These are phyloP conservation scores for Porites australiensis DNA, from an alignment of 64 coral and sea anemone genomes.

Conservation along the genomic window DNA sequence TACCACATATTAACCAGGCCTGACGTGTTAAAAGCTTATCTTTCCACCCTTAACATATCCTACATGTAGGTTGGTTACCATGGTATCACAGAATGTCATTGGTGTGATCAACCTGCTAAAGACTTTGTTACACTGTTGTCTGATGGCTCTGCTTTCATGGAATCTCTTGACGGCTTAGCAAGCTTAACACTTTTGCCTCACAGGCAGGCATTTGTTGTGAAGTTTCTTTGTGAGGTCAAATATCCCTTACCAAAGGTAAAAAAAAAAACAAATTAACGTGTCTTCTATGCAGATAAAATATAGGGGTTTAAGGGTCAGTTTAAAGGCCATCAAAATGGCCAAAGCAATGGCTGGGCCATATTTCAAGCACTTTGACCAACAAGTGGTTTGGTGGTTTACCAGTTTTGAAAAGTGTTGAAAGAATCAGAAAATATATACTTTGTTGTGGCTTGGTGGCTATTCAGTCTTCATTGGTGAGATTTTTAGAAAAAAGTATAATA, in stretches of 20 bases:
- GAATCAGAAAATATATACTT: too few species aligned
- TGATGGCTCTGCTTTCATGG: conserved; percentile 22
- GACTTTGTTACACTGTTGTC: conserved; percentile 14
- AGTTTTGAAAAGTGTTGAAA: too few species aligned
- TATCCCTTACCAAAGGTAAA: neutral
- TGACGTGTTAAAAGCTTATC: too few species aligned
- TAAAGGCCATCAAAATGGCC: too few species aligned
- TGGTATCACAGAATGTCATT: conserved; percentile 25
- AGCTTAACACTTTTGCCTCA: conserved; percentile 44
- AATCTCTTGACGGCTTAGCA: conserved; percentile 56
- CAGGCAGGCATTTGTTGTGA: conserved; percentile 40
- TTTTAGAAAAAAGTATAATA: too few species aligned
- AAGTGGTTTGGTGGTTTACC: too few species aligned
- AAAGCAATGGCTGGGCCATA: too few species aligned
- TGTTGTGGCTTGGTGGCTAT: too few species aligned
- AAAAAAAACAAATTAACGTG: neutral
- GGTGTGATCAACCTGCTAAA: conserved; percentile 7
- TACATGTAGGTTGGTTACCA: conserved; percentile 54
- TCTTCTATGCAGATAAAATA: neutral
- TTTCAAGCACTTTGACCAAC: too few species aligned
- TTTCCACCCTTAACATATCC: neutral
- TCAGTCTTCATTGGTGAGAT: too few species aligned
- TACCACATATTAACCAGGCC: too few species aligned
- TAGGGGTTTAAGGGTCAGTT: too few species aligned
- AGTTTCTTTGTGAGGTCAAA: conserved; percentile 55